These are phyloP conservation scores for Oenanthe oenanthe DNA, from an alignment of 2,113 vertebrate genomes.

Conservation along the genomic window DNA sequence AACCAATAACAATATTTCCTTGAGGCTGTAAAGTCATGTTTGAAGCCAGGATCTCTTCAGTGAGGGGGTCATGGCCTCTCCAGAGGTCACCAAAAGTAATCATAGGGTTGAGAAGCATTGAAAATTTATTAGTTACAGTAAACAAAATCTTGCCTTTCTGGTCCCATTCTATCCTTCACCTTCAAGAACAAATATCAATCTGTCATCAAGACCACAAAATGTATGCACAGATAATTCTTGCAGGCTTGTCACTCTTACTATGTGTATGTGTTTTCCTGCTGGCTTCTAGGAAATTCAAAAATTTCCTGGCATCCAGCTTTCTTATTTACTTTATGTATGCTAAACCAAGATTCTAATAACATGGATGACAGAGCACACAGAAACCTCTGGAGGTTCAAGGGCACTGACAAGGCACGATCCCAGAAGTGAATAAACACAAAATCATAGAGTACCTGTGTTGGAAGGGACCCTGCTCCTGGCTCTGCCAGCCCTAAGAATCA, in stretches of 20 bases:
- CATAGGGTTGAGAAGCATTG: neutral
- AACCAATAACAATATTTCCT: neutral
- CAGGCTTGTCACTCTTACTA: neutral
- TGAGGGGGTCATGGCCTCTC: neutral
- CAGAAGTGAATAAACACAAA: neutral
- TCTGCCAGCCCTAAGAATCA: neutral
- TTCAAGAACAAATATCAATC: neutral
- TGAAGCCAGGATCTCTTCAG: neutral
- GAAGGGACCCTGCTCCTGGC: neutral
- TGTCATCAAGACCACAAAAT: neutral
- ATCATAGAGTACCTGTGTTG: neutral
- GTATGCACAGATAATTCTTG: neutral
- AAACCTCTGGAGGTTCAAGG: neutral
- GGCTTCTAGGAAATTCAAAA: neutral
- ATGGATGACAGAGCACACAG: neutral
- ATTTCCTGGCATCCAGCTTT: neutral
- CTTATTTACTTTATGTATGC: neutral
- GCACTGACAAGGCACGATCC: neutral
- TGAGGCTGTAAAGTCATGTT: neutral
- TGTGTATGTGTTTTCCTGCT: neutral
- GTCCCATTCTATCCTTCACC: neutral
- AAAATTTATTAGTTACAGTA: neutral
- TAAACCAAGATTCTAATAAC: neutral
- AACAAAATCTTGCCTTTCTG: neutral
- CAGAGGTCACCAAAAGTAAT: neutral